Evolutionary conservation across 2,113 vertebrate genomes (phyloP).

Genomic region (Rousettus leschenaultii): DNA sequence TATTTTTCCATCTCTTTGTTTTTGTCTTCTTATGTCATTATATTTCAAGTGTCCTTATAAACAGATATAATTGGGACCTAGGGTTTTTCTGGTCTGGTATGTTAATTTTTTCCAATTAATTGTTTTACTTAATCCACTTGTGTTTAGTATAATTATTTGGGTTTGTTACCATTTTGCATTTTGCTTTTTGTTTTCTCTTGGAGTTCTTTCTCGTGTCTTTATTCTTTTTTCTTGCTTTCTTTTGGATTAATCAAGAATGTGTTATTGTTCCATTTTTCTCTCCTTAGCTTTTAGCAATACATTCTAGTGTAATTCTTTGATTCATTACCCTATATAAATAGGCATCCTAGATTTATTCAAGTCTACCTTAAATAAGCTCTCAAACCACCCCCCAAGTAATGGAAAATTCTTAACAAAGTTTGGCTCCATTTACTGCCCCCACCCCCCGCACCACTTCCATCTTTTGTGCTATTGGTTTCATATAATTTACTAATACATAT

Average conservation of each 20-base stretch:
- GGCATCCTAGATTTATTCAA: background rate
- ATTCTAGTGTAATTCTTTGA: background rate
- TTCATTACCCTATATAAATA: background rate
- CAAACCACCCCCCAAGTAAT: background rate
- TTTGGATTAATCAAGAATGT: background rate
- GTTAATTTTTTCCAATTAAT: background rate
- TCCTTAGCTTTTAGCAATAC: background rate
- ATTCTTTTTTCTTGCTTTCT: background rate
- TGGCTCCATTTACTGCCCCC: background rate
- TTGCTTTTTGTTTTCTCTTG: background rate
- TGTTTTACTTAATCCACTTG: background rate
- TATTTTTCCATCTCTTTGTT: slow-evolving; percentile 16
- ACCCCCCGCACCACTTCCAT: background rate
- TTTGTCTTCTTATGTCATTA: background rate
- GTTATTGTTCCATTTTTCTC: slow-evolving; percentile 19
- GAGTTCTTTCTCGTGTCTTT: background rate
- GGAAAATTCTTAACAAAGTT: background rate
- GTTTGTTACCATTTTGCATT: background rate
- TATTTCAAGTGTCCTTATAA: background rate
- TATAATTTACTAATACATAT: background rate
- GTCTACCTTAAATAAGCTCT: background rate
- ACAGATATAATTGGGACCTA: background rate
- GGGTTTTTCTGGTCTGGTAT: background rate
- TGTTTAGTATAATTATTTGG: slow-evolving; percentile 5
- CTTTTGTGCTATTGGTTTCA: background rate